A percentile compares a stretch with the other conserved stretches of the same genome.
Evolutionary conservation across 2,113 vertebrate genomes (phyloP).

Genomic region (Chionomys nivalis): DNA sequence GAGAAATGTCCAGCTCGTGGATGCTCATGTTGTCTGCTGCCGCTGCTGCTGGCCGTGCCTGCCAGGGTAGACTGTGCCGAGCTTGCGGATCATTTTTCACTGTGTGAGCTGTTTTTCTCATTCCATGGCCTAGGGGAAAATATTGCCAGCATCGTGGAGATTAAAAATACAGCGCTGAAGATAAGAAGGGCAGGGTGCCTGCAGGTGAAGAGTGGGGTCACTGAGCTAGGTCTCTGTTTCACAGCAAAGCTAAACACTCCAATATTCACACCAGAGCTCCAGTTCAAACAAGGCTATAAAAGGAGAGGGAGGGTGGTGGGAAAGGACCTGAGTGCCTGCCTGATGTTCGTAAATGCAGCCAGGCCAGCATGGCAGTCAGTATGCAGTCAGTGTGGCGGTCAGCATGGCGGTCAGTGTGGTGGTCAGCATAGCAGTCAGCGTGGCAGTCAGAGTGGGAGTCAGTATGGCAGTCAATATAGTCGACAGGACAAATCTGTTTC

Average conservation of each 20-base stretch:
- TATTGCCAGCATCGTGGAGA: constrained; percentile 22
- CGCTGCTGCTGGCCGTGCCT: neutral
- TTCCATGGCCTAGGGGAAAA: constrained; percentile 44
- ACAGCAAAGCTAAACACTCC: constrained; percentile 31
- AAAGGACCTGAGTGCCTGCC: neutral
- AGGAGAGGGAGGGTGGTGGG: neutral
- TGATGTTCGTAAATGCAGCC: constrained; percentile 11
- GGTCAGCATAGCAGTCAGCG: too few species aligned
- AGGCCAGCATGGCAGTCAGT: neutral
- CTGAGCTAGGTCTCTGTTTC: constrained; percentile 17
- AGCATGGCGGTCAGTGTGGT: too few species aligned
- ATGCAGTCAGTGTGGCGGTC: neutral
- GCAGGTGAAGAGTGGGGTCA: constrained; percentile 44
- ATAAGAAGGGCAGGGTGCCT: constrained; percentile 44
- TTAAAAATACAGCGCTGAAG: constrained; percentile 28
- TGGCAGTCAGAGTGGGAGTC: neutral
- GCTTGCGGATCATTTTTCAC: neutral
- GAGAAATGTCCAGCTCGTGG: neutral
- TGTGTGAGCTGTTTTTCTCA: constrained; percentile 52
- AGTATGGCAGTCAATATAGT: neutral
- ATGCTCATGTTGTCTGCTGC: neutral
- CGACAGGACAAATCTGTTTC: neutral
- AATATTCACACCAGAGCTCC: constrained; percentile 34
- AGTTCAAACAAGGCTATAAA: constrained; percentile 67
- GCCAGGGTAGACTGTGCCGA: neutral